Base-by-base conservation (phyloP, 2,888 invertebrate genomes). In the Cantharis rustica region DNA sequence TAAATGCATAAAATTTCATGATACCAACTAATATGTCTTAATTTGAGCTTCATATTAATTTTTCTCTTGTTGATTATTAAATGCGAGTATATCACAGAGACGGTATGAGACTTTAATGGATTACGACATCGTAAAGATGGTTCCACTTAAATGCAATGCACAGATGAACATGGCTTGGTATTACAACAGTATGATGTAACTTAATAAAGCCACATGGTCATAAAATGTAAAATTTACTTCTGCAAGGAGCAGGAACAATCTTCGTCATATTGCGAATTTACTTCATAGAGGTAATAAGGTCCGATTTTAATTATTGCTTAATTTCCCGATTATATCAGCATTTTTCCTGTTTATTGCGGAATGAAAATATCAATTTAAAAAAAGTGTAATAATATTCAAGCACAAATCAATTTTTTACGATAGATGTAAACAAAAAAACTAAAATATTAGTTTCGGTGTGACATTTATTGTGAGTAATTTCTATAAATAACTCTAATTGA, bases 71-170 rank as follows among this genome's bases (percentile, higher is more conserved):
- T 47, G 47, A n/a, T 47, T 47, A n/a, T 47, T n/a, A 47, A 47
- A 47, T 47, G n/a, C 7, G 7, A 47, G n/a, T 47, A 47, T n/a
- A 47, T 47, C 47, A 47, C 47, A 47, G 31, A 31, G 70, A 78
- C 77, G 69, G 73, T 68, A 74, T 79, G 81, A 82, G 80, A 80
- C 83, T 83, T 83, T 82, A 82, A 73, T 72, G 82, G 81, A 79
- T 81, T 79, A 78, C 76, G 80, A 76, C 79, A 78, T 82, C 83
- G 80, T 84, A 83, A 84, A 84, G 78, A 70, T 75, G 75, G 77
- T 71, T 78, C 79, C 78, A 79, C 78, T 76, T 79, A 78, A 80
- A 16, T 64, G 71, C 68, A 77, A 79, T 20, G 20, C 64, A 64
- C 64, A 64, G 17, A 64, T 20, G 20, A 16, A 64, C 64, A 64